These are phyloP conservation scores for Alouatta palliata DNA, from an alignment of 2,113 vertebrate genomes.

Conservation along the genomic window DNA sequence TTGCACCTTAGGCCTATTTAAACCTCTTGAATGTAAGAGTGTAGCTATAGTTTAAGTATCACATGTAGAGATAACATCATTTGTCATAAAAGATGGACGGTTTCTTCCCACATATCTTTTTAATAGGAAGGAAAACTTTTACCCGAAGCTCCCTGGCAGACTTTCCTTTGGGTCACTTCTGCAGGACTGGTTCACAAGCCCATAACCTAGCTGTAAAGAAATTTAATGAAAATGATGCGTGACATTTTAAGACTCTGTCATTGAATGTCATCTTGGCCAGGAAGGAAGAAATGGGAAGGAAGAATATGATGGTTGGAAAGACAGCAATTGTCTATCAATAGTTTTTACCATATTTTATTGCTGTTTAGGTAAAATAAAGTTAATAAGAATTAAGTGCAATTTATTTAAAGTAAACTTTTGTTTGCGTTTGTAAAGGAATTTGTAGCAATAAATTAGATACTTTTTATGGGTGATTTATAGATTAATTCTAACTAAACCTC, in stretches of 20 bases:
- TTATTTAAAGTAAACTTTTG: conserved; percentile 42
- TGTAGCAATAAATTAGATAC: conserved; percentile 1
- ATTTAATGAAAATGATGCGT: background rate
- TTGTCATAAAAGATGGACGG: background rate
- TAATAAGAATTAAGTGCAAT: conserved; percentile 29
- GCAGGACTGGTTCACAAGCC: background rate
- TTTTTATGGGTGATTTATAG: background rate
- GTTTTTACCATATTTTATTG: background rate
- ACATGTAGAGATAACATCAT: background rate
- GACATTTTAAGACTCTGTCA: conserved; percentile 4
- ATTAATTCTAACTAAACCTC: conserved; percentile 53
- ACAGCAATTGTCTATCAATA: background rate
- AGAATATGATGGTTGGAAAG: background rate
- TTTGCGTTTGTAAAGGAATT: conserved; percentile 1
- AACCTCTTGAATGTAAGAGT: background rate
- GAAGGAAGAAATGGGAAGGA: background rate
- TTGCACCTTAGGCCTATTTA: background rate
- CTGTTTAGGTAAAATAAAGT: conserved; percentile 2
- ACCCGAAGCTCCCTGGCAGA: background rate
- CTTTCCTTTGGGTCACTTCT: background rate
- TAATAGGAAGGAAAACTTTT: background rate
- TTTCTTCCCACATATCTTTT: background rate
- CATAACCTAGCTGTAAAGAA: background rate
- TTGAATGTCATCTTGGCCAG: background rate
- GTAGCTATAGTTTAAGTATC: background rate